phyloP scores from a whole-genome alignment of 2,888 invertebrate genomes.

The Amiota minor region DNA sequence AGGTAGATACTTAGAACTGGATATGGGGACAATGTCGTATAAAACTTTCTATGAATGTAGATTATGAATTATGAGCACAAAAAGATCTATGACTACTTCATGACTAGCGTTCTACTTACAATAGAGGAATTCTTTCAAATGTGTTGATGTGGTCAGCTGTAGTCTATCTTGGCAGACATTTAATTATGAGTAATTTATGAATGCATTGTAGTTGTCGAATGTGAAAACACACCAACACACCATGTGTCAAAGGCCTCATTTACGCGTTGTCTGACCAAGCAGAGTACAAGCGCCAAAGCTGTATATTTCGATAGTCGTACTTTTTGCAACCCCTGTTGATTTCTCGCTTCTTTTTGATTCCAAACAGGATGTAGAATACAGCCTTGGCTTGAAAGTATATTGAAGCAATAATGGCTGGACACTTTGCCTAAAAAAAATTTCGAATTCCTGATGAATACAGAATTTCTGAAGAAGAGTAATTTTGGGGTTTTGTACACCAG shows the following conservation, averaged over 20 bases:
- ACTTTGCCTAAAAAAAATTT: too few species aligned
- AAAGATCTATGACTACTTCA: not conserved
- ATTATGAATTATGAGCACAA: conserved; percentile 31
- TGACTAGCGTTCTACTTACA: too few species aligned
- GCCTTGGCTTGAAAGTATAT: too few species aligned
- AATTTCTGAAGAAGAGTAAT: too few species aligned
- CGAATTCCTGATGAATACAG: too few species aligned
- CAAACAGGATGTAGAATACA: too few species aligned
- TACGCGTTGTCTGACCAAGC: not conserved
- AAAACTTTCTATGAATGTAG: conserved; percentile 36
- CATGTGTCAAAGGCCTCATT: not conserved
- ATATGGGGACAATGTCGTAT: not conserved
- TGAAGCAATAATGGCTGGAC: too few species aligned
- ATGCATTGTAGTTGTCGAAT: conserved; percentile 26
- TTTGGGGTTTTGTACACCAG: too few species aligned
- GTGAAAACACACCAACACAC: too few species aligned
- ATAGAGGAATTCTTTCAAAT: not conserved
- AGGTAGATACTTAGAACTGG: not conserved
- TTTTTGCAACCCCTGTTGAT: not conserved
- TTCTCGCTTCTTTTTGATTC: not conserved
- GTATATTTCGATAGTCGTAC: not conserved
- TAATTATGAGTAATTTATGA: conserved; percentile 60
- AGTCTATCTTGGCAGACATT: conserved; percentile 40
- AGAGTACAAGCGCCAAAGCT: not conserved
- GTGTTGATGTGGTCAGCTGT: not conserved